Conservation (phyloP, 2,888 invertebrate genomes). For the Leptinotarsa peninsularis region DNA sequence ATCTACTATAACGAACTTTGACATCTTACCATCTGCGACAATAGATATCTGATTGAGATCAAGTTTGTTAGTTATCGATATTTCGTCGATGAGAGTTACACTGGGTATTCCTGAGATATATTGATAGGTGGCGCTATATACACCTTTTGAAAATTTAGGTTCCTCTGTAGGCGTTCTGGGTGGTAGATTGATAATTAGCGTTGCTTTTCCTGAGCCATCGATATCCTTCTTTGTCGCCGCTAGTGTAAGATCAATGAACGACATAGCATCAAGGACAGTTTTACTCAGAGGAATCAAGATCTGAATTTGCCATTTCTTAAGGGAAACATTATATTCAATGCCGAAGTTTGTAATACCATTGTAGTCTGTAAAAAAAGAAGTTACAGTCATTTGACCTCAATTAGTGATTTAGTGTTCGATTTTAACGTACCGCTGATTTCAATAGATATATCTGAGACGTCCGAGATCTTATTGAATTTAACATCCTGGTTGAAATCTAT, state of each 20-base stretch:
- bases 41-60: constrained; percentile 24
- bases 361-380: background rate
- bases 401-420: background rate
- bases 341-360: background rate
- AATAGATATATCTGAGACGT: constrained; percentile 5
- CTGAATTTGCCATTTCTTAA: background rate
- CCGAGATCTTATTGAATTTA: constrained; percentile 35
- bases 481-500: constrained; percentile 43
- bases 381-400: background rate
- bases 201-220: constrained; percentile 31
- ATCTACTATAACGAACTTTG: background rate
- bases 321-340: background rate
- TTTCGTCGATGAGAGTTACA: constrained; percentile 25
- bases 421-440: constrained; percentile 3
- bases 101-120: constrained; percentile 14
- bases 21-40: constrained; percentile 24
- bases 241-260: constrained; percentile 38
- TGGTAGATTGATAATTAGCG: constrained; percentile 40
- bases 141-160: constrained; percentile 34
- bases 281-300: background rate
- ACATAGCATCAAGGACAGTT: background rate
- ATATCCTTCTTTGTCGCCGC: constrained; percentile 35
- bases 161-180: background rate
- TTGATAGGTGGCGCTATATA: constrained; percentile 32
- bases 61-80: constrained; percentile 12